These are phyloP conservation scores for Callosobruchus maculatus DNA, from an alignment of 2,888 invertebrate genomes.

Conservation along the genomic window DNA sequence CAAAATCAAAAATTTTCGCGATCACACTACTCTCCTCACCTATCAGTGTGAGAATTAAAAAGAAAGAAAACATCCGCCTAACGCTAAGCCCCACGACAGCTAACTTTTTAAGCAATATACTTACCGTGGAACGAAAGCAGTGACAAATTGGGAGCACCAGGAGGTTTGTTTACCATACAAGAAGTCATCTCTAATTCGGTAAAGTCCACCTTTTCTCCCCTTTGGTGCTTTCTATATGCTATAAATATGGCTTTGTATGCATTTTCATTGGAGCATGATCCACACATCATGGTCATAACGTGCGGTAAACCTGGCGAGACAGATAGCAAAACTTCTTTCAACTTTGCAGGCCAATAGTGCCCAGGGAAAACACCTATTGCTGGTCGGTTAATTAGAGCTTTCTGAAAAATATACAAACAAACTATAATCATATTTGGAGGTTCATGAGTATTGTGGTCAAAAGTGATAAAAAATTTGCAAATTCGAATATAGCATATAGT, in stretches of 20 bases:
- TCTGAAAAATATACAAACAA: constrained; percentile 57
- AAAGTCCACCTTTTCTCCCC: constrained; percentile 68
- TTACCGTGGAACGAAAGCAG: constrained; percentile 76
- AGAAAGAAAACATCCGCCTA: too few species aligned
- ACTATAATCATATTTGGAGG: too few species aligned
- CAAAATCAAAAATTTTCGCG: too few species aligned
- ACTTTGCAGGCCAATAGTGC: constrained; percentile 77
- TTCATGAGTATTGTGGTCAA: too few species aligned
- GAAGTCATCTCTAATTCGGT: constrained; percentile 74
- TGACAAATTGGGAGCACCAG: constrained; percentile 81
- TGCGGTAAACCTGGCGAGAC: constrained; percentile 69
- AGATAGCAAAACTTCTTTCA: constrained; percentile 63
- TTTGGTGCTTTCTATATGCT: constrained; percentile 70
- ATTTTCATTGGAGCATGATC: constrained; percentile 97
- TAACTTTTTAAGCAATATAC: not conserved
- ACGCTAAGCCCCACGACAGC: not conserved
- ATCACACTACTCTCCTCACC: too few species aligned
- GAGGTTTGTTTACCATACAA: constrained; percentile 80
- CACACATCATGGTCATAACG: constrained; percentile 96
- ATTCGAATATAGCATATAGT: too few species aligned
- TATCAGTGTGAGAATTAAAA: too few species aligned
- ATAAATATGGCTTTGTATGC: constrained; percentile 93
- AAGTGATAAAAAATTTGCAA: too few species aligned
- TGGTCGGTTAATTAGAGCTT: constrained; percentile 83
- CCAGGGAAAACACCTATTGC: constrained; percentile 93